phyloP scores from a whole-genome alignment of 2,797 vertebrate genomes.

The Octomys mimax region DNA sequence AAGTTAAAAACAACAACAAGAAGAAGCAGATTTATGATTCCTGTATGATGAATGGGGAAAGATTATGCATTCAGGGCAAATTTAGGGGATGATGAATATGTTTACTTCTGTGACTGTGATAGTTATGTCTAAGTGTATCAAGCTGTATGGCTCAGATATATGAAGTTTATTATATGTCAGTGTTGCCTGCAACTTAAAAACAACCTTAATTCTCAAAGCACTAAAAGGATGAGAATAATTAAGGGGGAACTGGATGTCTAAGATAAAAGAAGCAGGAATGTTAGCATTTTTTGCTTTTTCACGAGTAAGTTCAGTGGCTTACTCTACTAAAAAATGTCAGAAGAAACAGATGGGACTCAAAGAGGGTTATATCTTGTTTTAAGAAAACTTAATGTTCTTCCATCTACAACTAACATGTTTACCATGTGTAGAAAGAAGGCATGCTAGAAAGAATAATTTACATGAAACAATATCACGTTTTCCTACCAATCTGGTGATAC shows the following conservation, averaged over 20 bases:
- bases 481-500: constrained; percentile 13
- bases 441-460: constrained; percentile 46
- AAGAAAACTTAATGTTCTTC: constrained; percentile 30
- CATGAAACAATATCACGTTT: constrained; percentile 58
- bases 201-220: constrained; percentile 34
- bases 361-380: constrained; percentile 22
- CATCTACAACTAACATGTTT: not conserved
- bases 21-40: not conserved
- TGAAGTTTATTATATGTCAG: not conserved
- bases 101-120: not conserved
- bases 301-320: not conserved
- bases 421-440: constrained; percentile 18
- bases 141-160: not conserved
- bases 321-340: not conserved
- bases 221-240: constrained; percentile 10
- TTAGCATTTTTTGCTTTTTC: not conserved
- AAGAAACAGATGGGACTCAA: constrained; percentile 8
- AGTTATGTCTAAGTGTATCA: not conserved
- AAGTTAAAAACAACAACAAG: not conserved
- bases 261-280: not conserved
- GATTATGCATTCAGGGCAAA: not conserved
- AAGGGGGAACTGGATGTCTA: not conserved
- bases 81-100: not conserved
- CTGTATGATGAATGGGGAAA: not conserved
- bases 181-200: not conserved